Conservation (phyloP, 2,113 vertebrate species). For the Sinocyclocheilus anshuiensis region DNA sequence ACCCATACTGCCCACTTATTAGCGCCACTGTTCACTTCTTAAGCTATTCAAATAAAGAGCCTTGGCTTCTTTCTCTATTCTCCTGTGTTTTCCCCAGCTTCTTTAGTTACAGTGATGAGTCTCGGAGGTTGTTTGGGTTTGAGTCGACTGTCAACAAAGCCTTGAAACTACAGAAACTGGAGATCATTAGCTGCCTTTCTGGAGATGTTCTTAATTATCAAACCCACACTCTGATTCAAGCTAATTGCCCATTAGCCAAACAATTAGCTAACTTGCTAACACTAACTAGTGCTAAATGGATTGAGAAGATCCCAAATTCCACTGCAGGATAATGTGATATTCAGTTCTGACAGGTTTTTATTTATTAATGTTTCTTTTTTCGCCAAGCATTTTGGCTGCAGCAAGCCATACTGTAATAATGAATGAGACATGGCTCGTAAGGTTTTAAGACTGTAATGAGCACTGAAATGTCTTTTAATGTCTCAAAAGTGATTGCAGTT, state of each 20-base stretch:
- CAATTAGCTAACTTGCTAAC: constrained; percentile 54
- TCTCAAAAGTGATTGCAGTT: constrained; percentile 62
- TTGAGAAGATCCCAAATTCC: not conserved
- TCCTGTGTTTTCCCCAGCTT: not conserved
- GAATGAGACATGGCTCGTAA: constrained; percentile 26
- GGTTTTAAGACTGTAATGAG: not conserved
- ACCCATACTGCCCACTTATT: constrained; percentile 54
- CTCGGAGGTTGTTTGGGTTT: constrained; percentile 20
- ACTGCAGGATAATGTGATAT: not conserved
- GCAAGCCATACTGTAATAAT: not conserved
- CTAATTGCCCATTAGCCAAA: constrained; percentile 65
- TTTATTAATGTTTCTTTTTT: constrained; percentile 10
- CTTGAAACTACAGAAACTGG: constrained; percentile 30
- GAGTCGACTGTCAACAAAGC: constrained; percentile 19
- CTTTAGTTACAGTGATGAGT: constrained; percentile 38
- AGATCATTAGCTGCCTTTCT: constrained; percentile 64
- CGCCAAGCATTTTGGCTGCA: not conserved
- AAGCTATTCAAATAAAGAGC: constrained; percentile 65
- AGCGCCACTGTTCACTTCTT: constrained; percentile 65
- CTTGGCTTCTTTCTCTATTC: constrained; percentile 31
- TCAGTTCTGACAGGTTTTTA: not conserved
- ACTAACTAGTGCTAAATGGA: not conserved
- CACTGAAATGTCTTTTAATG: constrained; percentile 62
- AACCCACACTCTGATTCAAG: constrained; percentile 61
- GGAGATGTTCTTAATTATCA: constrained; percentile 59